Evolutionary conservation across 2,113 vertebrate species (phyloP), one percentile per base, ranked within the genome.

Genomic region (Cygnus buccinator): DNA sequence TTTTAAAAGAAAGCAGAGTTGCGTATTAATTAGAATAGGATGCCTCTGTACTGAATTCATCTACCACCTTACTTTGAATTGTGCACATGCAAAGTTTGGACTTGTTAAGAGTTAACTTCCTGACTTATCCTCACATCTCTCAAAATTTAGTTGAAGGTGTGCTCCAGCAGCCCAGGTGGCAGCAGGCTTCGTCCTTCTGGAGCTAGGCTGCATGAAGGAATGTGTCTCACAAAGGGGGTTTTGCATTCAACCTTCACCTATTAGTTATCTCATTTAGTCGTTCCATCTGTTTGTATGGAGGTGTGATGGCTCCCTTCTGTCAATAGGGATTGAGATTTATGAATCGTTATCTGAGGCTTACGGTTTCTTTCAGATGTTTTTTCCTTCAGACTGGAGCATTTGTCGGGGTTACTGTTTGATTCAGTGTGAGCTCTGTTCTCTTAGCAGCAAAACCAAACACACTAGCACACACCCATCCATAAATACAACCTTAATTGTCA

Each of bases 401-500:
- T 78, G 77, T 67, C 62, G 67, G 67, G 71, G 58, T 78, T 90
- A 65, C 80, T 78, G 39, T 82, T 81, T 55, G 72, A 66, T 84
- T 93, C 57, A 62, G 55, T 76, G 5, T n/a, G 46, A 68, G 31
- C 58, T 93, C 84, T 95, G 74, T 73, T 92, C 33, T 84, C 26
- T 52, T 83, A 50, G 48, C 83, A 61, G 25, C 67, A 21, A 77
- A 90, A 94, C 90, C 89, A 90, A 90, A 59, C 59, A 22, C 61
- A 59, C 54, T 39, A 55, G 62, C 65, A 61, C 86, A 26, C 81
- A 54, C 41, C 39, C 39, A 72, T 61, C 41, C 66, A 21, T 84
- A 86, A 95, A 67, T 57, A 72, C 66, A 87, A 87, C 61, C 66
- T 87, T 75, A 84, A 84, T 65, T 81, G 61, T 87, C 68, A 72